Evolutionary conservation across 64 coral and sea anemone species (phyloP).

Genomic region (Actinia equina): DNA sequence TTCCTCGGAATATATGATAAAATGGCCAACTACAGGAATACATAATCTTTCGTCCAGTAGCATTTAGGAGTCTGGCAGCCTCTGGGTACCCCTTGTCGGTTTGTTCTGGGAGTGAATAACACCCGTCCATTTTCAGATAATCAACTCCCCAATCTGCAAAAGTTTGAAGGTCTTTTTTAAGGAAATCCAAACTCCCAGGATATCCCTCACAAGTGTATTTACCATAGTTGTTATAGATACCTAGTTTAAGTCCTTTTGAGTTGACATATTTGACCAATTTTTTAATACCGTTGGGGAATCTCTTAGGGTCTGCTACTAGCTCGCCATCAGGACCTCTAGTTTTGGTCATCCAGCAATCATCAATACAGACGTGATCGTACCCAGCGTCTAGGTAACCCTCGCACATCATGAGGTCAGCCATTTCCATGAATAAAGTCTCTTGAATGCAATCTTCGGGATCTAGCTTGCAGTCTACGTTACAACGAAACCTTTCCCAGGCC

Average conservation of each 20-base stretch:
- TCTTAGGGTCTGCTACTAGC: slow-evolving; percentile 61
- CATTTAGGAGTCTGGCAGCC: slow-evolving; percentile 71
- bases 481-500: slow-evolving; percentile 90
- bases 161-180: slow-evolving; percentile 75
- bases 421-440: slow-evolving; percentile 70
- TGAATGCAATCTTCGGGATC: slow-evolving; percentile 64
- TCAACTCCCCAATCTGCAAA: slow-evolving; percentile 98
- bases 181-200: slow-evolving; percentile 80
- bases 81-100: slow-evolving; percentile 69
- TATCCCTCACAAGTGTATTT: slow-evolving; percentile 78
- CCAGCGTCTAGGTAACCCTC: slow-evolving; percentile 58
- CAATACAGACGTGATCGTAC: slow-evolving; percentile 74
- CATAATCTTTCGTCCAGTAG: slow-evolving; percentile 75
- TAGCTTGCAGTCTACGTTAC: slow-evolving; percentile 65
- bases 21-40: slow-evolving; percentile 98
- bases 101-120: slow-evolving; percentile 67
- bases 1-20: slow-evolving; percentile 61
- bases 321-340: slow-evolving; percentile 42
- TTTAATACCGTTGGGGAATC: slow-evolving; percentile 81
- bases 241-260: slow-evolving; percentile 87
- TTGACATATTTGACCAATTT: slow-evolving; percentile 71
- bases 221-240: slow-evolving; percentile 92
- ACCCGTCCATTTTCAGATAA: slow-evolving; percentile 92
- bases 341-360: slow-evolving; percentile 65
- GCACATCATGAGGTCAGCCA: slow-evolving; percentile 66